Conservation (phyloP, 2,113 vertebrate genomes). For the Entomyzon cyanotis region DNA sequence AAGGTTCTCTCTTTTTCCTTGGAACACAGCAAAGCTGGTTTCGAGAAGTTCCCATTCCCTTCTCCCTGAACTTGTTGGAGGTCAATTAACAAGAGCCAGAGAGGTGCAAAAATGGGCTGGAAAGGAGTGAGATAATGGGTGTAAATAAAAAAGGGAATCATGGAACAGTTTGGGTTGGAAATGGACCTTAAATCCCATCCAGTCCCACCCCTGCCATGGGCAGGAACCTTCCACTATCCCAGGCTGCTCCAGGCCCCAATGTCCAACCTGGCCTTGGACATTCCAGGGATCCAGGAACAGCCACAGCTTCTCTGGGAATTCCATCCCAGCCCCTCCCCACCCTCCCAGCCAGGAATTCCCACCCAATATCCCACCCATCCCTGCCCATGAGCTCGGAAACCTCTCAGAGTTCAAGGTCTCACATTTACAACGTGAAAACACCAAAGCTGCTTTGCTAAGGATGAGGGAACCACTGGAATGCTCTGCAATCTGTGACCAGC, state of each 20-base stretch:
- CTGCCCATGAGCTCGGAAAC: too few species aligned
- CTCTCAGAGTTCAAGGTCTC: not conserved
- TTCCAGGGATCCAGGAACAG: not conserved
- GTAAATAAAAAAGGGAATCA: not conserved
- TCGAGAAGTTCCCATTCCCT: not conserved
- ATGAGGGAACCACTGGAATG: fast-evolving
- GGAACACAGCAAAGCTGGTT: not conserved
- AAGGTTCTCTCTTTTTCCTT: not conserved
- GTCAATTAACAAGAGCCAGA: not conserved
- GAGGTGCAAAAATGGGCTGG: not conserved
- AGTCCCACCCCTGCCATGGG: not conserved
- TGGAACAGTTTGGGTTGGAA: not conserved
- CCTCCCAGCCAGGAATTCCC: not conserved
- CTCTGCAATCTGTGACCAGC: fast-evolving
- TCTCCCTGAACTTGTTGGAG: not conserved
- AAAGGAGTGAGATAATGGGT: fast-evolving
- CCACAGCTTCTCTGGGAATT: not conserved
- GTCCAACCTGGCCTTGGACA: fast-evolving
- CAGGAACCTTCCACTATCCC: fast-evolving
- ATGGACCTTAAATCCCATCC: not conserved
- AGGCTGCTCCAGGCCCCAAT: fast-evolving
- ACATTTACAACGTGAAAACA: fast-evolving
- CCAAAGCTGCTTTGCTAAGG: fast-evolving
- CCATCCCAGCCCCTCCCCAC: not conserved
- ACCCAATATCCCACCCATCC: not conserved